Evolutionary conservation across 2,888 invertebrate species (phyloP), one percentile per base, ranked within the genome.

Genomic region (Tenthredo mesomela): DNA sequence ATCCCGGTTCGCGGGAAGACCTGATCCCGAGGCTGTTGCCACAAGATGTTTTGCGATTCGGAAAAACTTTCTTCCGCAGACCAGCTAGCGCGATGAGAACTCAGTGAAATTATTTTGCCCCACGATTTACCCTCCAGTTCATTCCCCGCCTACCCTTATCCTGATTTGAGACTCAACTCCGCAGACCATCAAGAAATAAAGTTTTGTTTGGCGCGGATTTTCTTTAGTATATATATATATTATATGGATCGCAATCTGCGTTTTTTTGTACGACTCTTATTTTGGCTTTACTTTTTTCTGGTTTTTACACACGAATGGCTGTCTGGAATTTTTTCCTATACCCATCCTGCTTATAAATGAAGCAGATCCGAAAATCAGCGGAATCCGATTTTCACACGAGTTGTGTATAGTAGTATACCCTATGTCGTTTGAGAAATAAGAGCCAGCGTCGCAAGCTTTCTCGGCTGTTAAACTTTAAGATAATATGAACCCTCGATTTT

Each of bases 41-140:
- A 73, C 54, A 33, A 77, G 50, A 77, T 77, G 77, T 77, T 54
- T 77, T 77, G 29, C 25, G 12, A 54, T 77, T 77, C 29, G 50
- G 54, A n/a, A 54, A 54, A 54, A 77, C 18, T 54, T 77, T 77
- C 73, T 80, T 78, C 58, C 37, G 21, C 58, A 29, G 50, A 78
- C 40, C 58, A 78, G 40, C 9, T 21, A 43, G 40, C 71, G 43
- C 21, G 40, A 73, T 73, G 43, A n/a, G 43, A 37, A 18, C n/a
- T n/a, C 21, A 9, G 43, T 43, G 71, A 12, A 40, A 73, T 73
- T 73, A 73, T 73, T 73, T 73, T 2, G 2, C 43, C 71, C 71
- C 25, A 25, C 67, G 15, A 67, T 25, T 67, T 33, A 61, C 61
- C 61, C 61, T 61, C 12, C 10, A 0, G 25, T 29, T 61, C 2